Conservation (phyloP, 2,888 invertebrate genomes). For the Drepana falcataria region DNA sequence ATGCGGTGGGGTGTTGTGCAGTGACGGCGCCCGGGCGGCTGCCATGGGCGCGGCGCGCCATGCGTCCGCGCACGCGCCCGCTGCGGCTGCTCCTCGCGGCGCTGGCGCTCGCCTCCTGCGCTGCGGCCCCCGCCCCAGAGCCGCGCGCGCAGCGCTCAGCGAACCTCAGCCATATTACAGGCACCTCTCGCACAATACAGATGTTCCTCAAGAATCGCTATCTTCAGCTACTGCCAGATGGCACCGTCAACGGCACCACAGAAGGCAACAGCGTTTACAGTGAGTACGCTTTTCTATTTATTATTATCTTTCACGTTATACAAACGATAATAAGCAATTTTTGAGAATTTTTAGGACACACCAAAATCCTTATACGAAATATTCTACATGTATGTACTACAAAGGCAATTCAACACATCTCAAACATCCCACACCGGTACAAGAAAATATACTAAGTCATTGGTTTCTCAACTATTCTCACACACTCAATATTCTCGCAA, state of each 20-base stretch:
- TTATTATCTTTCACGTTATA: background rate
- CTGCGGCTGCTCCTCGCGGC: slow-evolving; percentile 75
- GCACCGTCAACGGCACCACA: slow-evolving; percentile 90
- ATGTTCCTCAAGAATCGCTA: slow-evolving; percentile 91
- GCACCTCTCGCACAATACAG: slow-evolving; percentile 88
- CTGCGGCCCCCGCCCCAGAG: slow-evolving; percentile 73
- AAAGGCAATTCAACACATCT: no score
- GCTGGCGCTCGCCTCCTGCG: slow-evolving; percentile 73
- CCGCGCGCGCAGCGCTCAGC: slow-evolving; percentile 87
- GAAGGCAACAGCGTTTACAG: slow-evolving; percentile 90
- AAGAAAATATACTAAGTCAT: no score
- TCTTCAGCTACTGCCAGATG: slow-evolving; percentile 90
- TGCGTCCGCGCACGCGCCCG: slow-evolving; percentile 73
- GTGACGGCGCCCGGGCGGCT: slow-evolving; percentile 75
- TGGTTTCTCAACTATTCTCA: no score
- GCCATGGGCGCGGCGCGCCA: slow-evolving; percentile 77
- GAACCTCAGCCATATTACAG: slow-evolving; percentile 88
- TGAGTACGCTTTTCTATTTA: slow-evolving; percentile 73
- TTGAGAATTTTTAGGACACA: no score
- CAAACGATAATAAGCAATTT: background rate
- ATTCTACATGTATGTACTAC: no score
- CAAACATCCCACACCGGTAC: no score
- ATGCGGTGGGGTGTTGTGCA: slow-evolving; percentile 57
- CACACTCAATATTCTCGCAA: no score
- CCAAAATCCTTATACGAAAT: no score